Conservation (phyloP, 1,140 invertebrate species). For the Muscidifurax raptorellus region DNA sequence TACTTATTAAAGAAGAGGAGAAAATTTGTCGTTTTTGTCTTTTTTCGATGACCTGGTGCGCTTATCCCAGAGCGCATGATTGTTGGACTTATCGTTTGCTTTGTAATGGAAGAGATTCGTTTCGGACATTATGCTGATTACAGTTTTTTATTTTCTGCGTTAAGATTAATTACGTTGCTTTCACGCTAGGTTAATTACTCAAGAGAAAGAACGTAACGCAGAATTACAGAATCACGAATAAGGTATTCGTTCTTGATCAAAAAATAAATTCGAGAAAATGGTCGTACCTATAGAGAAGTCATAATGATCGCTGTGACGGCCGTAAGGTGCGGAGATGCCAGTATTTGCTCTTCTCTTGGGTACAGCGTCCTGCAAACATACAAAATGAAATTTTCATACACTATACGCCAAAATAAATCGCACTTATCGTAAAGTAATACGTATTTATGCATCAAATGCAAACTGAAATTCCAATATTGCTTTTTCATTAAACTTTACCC, state of each 20-base stretch:
- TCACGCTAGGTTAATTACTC: not conserved
- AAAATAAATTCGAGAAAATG: not conserved
- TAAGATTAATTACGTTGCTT: not conserved
- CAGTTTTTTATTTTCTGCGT: not conserved
- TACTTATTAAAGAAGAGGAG: no score
- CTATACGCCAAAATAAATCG: not conserved
- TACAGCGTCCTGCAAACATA: slow-evolving; percentile 56
- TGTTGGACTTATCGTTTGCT: not conserved
- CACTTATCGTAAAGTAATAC: not conserved
- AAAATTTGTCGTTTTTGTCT: no score
- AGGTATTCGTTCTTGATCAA: not conserved
- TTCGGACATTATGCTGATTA: not conserved
- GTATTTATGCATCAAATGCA: no score
- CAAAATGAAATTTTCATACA: slow-evolving; percentile 31
- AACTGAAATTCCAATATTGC: no score
- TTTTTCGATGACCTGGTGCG: not conserved
- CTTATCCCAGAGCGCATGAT: not conserved
- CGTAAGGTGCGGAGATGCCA: slow-evolving; percentile 52
- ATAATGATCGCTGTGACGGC: slow-evolving; percentile 66
- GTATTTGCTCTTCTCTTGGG: slow-evolving; percentile 55
- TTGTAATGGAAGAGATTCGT: not conserved
- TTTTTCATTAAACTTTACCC: no score
- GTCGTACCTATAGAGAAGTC: slow-evolving; percentile 63
- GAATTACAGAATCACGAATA: not conserved
- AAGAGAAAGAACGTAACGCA: not conserved